Conservation (phyloP, 2,888 invertebrate genomes). For the Drosophila tanythrix region DNA sequence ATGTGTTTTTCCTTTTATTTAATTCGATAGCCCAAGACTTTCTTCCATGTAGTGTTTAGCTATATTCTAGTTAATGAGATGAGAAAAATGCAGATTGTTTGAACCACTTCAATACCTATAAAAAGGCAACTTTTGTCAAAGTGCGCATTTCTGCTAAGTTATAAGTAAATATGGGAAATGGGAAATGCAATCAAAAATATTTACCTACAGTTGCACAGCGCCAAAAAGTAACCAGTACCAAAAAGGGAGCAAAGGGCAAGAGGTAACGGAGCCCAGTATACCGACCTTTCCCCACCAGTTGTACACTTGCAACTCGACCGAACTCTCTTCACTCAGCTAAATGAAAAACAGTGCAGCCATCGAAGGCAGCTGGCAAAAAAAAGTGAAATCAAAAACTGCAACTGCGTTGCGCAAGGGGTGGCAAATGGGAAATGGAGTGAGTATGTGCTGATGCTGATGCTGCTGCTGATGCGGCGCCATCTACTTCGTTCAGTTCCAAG, state of each 20-base stretch:
- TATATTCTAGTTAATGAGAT: neutral
- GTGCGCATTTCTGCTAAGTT: constrained; percentile 19
- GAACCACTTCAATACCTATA: constrained; percentile 4
- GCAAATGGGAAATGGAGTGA: constrained; percentile 13
- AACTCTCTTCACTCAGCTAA: constrained; percentile 41
- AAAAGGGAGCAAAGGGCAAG: constrained; percentile 42
- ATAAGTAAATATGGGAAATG: constrained; percentile 17
- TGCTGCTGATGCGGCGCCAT: constrained; percentile 52
- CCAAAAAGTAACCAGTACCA: constrained; percentile 49
- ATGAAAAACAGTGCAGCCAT: constrained; percentile 67
- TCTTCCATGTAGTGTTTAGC: neutral
- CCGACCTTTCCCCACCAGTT: neutral
- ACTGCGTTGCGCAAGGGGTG: constrained; percentile 30
- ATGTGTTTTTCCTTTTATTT: constrained; percentile 50
- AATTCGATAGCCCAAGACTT: neutral
- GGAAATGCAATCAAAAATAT: constrained; percentile 41
- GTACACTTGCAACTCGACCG: neutral
- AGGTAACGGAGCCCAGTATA: constrained; percentile 12
- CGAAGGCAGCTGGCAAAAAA: constrained; percentile 50
- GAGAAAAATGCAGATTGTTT: constrained; percentile 18
- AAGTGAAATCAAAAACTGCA: constrained; percentile 81
- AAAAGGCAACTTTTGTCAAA: neutral
- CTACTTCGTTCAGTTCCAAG: constrained; percentile 68
- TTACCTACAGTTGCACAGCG: constrained; percentile 46
- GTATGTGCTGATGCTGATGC: constrained; percentile 43